Base-by-base conservation (phyloP, 2,888 invertebrate genomes). In the Argyra leucocephala region DNA sequence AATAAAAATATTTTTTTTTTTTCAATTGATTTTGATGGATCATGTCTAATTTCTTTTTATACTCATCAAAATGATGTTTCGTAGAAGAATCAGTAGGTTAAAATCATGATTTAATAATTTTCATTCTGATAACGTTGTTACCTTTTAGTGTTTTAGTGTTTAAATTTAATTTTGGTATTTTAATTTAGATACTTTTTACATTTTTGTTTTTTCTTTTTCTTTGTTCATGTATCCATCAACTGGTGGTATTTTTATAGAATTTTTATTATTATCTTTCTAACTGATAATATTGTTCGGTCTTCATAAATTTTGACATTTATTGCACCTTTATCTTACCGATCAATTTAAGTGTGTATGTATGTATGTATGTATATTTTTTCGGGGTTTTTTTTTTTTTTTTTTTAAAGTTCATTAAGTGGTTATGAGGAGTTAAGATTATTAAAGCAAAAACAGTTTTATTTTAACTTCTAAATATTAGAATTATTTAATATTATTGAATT, bases 241-340 rank as follows among this genome's bases (percentile, higher is more conserved):
- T 31, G 5, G 10, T 31, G 6, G 6, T n/a, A 31, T n/a, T 31
- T 5, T 31, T 31, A 7, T 10, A 31, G 31, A 31, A 31, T 10
- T 7, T 31, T 31, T 31, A 5, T 7, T 31, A 7, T 5, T 31
- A 31, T 31, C 31, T 31, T 10, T 31, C 10, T 31, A 31, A 31
- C 31, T 24, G 60, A 60, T 60, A 60, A 60, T 23, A 60, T 60
- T 60, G 60, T 60, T 60, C 24, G 24, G 24, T 23, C 24, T 60
- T 60, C 60, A 60, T 60, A 60, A 60, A 22, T 24, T 60, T 22
- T 60, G 60, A 60, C 60, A 24, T 60, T 60, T 60, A 60, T 60
- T 60, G 24, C 22, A 23, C 24, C 15, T 60, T 15, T 60, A 60
- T 60, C 60, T 23, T 15, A 31, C 31, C 31, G 31, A 31, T 31